Evolutionary conservation across 2,888 invertebrate genomes (phyloP), one percentile per base, ranked within the genome.

Genomic region (Anarsia innoxiella): DNA sequence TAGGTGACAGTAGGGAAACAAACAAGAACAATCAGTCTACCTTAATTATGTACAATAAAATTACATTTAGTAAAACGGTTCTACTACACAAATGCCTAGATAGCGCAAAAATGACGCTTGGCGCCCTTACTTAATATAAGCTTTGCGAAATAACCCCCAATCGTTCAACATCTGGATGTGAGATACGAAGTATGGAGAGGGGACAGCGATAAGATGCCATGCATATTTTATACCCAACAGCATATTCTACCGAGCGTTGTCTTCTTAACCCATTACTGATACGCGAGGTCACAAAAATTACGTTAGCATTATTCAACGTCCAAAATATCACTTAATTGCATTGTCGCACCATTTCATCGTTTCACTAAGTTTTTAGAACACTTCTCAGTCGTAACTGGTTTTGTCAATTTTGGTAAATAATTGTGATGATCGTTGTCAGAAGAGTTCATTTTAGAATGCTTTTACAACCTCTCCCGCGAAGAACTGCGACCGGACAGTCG

Each of bases 261-360:
- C 12, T 30, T 27, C 37, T 28, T 37, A 36, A 36, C 29, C 36
- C n/a, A n/a, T n/a, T 38, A 31, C 43, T 39, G 41, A 42, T 44
- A 52, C 59, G 71, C 69, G 67, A 73, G 63, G 67, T 66, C 58
- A 66, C 55, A 53, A 25, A 32, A 32, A 23, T n/a, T n/a, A n/a
- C n/a, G n/a, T n/a, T 56, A 48, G 44, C 28, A 29, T 41, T 39
- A 46, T 25, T 25, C 25, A 25, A 62, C 57, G 58, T 53, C 59
- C 58, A 55, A 55, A 56, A 59, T 56, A 60, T 65, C 65, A 67
- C 63, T 62, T 55, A 33, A 39, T 40, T 45, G 43, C 42, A 40
- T 44, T 52, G 42, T 48, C 51, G 44, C 53, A 49, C 45, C 46
- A 49, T 59, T 55, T 49, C 46, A 56, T 62, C 46, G 51, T 58